Base-by-base conservation (phyloP, 2,113 vertebrate genomes). In the Tetrao urogallus region DNA sequence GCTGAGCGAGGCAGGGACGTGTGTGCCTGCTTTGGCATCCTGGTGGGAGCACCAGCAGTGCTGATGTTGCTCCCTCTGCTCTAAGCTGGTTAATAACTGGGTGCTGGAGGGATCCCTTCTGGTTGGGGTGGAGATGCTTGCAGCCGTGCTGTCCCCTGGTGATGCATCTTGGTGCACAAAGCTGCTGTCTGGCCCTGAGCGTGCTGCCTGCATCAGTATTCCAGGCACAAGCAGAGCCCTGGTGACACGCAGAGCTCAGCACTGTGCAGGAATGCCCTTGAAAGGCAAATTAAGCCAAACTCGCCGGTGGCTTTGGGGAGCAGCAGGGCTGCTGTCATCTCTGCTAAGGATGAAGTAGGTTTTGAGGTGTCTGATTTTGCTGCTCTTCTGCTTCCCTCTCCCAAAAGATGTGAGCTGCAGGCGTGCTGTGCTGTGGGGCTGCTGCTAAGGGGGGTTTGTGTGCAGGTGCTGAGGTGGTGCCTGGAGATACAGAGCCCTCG, bases 261-360 rank as follows among this genome's bases (percentile, higher is more conserved):
- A 75, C 64, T 83, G 67, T 50, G 60, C 75, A 80, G 82, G 81
- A 94, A 70, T 88, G 88, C 85, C 92, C 95, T 92, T 94, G 90
- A 91, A 95, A 94, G 71, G 80, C 70, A 69, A 88, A 91, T 94
- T 38, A 69, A 82, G 57, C 36, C 8, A 5, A 93, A 2, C 32
- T 95, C 50, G 63, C 77, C 18, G 21, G 38, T 67, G 92, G 67
- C 82, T 81, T 36, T 36, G 54, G 28, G n/a, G 30, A 91, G 47
- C 15, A 21, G 79, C 54, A 87, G 77, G 16, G 8, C 32, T 77
- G 87, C 66, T 89, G 38, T 86, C 65, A 45, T 65, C 82, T 70
- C 0, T 28, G 67, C 91, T 63, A 77, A 88, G 74, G 38, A 32
- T 69, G 67, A 67, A 64, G 66, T 5, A 71, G 61, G 42, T 67